A percentile compares a stretch with the other conserved stretches of the same genome.
These are phyloP conservation scores for Abrostola tripartita DNA, from an alignment of 2,888 invertebrate genomes.

Conservation along the genomic window DNA sequence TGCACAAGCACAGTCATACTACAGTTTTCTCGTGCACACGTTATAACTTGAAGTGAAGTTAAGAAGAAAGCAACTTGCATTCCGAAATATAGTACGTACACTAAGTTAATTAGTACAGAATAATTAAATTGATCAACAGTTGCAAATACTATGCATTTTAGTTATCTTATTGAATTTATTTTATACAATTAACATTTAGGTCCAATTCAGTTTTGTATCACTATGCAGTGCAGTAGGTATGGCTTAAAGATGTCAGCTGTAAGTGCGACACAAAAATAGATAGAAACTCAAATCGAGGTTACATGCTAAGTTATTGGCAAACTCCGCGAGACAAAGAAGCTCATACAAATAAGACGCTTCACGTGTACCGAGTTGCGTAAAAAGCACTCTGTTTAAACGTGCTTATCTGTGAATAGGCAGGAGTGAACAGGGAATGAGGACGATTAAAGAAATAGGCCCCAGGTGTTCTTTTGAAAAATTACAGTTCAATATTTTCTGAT, in stretches of 20 bases:
- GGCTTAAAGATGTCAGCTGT: conserved; percentile 11
- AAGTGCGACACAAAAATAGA: conserved; percentile 26
- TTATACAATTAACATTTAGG: neutral
- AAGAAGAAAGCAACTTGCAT: conserved; percentile 22
- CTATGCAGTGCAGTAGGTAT: neutral
- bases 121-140: too few relatives aligned
- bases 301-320: conserved; percentile 54
- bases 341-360: conserved; percentile 49
- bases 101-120: conserved; percentile 6
- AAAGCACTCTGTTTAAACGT: conserved; percentile 42
- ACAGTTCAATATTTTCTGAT: neutral
- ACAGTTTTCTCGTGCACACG: conserved; percentile 21
- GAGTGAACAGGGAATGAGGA: conserved; percentile 28
- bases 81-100: conserved; percentile 13
- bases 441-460: conserved; percentile 6
- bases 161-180: neutral
- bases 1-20: conserved; percentile 33
- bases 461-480: conserved; percentile 1
- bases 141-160: neutral
- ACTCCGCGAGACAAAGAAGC: conserved; percentile 52
- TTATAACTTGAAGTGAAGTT: neutral
- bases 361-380: conserved; percentile 53
- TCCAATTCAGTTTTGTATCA: neutral
- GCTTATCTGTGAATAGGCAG: conserved; percentile 40
- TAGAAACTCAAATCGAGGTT: conserved; percentile 46